Percentiles rank a stretch among this genome's conserved stretches.
These are phyloP conservation scores for Tetraodon nigroviridis DNA, from an alignment of 2,113 vertebrate genomes.

Conservation along the genomic window DNA sequence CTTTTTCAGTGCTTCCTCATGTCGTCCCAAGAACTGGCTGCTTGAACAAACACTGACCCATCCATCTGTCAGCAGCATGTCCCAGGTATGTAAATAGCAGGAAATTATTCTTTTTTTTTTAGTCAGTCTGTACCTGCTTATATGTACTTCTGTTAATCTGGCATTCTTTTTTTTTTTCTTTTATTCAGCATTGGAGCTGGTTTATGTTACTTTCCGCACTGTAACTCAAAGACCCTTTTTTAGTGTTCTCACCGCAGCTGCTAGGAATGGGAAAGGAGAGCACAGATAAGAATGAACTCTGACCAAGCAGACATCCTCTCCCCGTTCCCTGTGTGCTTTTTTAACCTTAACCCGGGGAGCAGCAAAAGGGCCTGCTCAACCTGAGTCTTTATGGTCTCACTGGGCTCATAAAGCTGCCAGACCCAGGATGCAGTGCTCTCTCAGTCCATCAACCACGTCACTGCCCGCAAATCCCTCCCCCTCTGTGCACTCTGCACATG, in stretches of 20 bases:
- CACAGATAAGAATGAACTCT: constrained; percentile 54
- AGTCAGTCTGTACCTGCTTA: not conserved
- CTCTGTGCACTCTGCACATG: constrained; percentile 48
- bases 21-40: constrained; percentile 48
- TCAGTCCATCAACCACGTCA: constrained; percentile 47
- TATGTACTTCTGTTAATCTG: not conserved
- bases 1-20: constrained; percentile 61
- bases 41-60: constrained; percentile 68
- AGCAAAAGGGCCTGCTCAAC: constrained; percentile 31
- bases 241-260: not conserved
- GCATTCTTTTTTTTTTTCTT: not conserved
- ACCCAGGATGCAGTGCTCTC: constrained; percentile 53
- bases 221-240: too few relatives aligned
- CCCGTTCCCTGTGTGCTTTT: constrained; percentile 45
- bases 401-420: constrained; percentile 63
- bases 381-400: constrained; percentile 52
- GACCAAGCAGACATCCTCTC: constrained; percentile 57
- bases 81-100: constrained; percentile 53
- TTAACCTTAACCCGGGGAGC: constrained; percentile 49
- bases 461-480: constrained; percentile 37
- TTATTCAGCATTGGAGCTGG: too few relatives aligned
- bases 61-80: constrained; percentile 61
- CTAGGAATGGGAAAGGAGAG: constrained; percentile 37
- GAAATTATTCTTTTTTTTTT: constrained; percentile 45
- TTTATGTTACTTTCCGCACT: too few relatives aligned